Evolutionary conservation across 2,888 invertebrate genomes (phyloP).

Genomic region (Boloria selene): DNA sequence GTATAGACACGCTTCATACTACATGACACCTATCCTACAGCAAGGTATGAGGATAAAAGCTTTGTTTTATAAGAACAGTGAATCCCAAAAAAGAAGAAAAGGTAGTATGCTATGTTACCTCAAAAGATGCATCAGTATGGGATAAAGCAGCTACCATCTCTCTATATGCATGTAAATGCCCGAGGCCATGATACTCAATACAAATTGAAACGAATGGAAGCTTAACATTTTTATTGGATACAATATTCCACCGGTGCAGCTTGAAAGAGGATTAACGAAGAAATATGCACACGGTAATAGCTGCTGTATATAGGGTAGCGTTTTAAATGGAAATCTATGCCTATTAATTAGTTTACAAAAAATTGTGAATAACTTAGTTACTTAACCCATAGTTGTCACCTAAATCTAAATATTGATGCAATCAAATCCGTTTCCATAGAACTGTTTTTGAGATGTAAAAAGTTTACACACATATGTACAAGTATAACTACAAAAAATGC

Average conservation of each 20-base stretch:
- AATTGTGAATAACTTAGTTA: neutral
- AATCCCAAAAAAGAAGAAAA: conserved; percentile 34
- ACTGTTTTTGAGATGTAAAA: neutral
- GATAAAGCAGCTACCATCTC: conserved; percentile 64
- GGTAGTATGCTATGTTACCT: conserved; percentile 37
- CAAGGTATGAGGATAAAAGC: no score
- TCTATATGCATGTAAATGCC: conserved; percentile 74
- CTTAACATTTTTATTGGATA: conserved; percentile 72
- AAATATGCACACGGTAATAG: conserved; percentile 29
- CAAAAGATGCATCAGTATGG: conserved; percentile 51
- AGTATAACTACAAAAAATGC: no score
- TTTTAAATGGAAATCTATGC: neutral
- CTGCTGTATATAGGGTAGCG: neutral
- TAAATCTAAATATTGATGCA: no score
- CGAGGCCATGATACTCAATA: conserved; percentile 60
- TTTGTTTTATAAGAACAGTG: conserved; percentile 14
- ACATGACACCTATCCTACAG: no score
- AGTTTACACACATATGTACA: no score
- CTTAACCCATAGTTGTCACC: no score
- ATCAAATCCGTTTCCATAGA: neutral
- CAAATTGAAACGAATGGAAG: conserved; percentile 68
- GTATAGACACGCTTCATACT: no score
- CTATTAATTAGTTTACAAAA: neutral
- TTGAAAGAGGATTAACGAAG: conserved; percentile 39
- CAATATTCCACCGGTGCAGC: conserved; percentile 43